Base-by-base conservation (phyloP, 1,140 invertebrate genomes). In the Chironomus tepperi region DNA sequence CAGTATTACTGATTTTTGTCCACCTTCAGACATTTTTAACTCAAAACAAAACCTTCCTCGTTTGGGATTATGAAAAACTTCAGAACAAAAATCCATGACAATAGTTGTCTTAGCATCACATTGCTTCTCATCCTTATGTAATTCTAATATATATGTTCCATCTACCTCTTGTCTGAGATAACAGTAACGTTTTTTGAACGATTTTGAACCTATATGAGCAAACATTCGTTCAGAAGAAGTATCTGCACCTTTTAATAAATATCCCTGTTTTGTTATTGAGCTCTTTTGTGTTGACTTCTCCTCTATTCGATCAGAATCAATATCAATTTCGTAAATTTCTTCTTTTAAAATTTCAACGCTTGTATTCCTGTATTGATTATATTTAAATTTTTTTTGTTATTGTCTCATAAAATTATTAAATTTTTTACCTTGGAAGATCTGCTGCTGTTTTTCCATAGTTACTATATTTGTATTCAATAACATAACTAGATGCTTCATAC, bases 61-160 rank as follows among this genome's bases (percentile, higher is more conserved):
- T 84, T 94, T 94, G 42, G 89, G 82, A 85, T 93, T 95, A 91
- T 90, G 90, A 72, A 93, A 86, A 77, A 96, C 92, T 81, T 95
- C 92, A 2, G 89, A 90, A 79, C 94, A 96, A 83, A 95, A 93
- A 81, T 97, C 95, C 89, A 97, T 91, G 76, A 94, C 93, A 82
- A 97, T 93, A n/a, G 92, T 92, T 75, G 92, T 88, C 84, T 96
- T 96, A 1, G 91, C 90, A 79, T 97, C 94, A 2, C 88, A 88
- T 83, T 94, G 95, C 79, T 91, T 93, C 74, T 97, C 94, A 84
- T 97, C 95, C 85, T 97, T 97, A 80, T 93, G 93, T 78, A 97
- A 87, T 83, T 96, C 93, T 19, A 97, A 85, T 78, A 94, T 92
- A 78, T 95, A 95, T 0, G 93, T 94, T 10, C 93, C 93, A 83